Base-by-base conservation (phyloP, 2,888 invertebrate genomes). In the Steinernema carpocapsae region DNA sequence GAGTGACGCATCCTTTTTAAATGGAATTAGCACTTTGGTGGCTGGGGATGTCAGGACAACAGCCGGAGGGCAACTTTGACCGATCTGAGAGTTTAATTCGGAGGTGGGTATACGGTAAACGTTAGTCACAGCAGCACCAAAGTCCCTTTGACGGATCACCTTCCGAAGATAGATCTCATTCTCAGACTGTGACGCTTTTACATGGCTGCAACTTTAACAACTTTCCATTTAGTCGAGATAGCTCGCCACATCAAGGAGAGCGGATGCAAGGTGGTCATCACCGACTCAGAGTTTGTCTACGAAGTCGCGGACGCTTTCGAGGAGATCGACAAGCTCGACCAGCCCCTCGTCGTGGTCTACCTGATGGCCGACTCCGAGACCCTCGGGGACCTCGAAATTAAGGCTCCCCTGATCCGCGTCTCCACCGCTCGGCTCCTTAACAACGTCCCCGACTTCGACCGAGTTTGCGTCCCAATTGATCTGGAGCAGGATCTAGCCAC, bases 401-500 rank as follows among this genome's bases (percentile, higher is more conserved):
- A 19, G 26, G 48, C 43, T 17, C 45, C 17, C 12, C n/a, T 72
- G 12, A 22, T 12, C 72, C 29, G 56, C 26, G 26, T 72, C 17
- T 10, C 29, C 3, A 64, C 29, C 14, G 29, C 24, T 4, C 26
- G 26, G 7, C 64, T 64, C 64, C 32, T 12, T n/a, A 3, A 14
- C 6, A 14, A 64, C 32, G 7, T 10, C 1, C 37, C 29, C 1
- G 29, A 26, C 37, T 37, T 64, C 17, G 29, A 29, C 1, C 4
- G 17, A n/a, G 32, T 64, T n/a, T 32, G 14, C 64, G 32, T 29
- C 29, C 64, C 64, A 6, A 75, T 83, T 12, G 79, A 80, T 43
- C 48, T 75, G 1, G 19, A 74, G 0, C 73, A 75, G 24, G 84
- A 84, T 72, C 71, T 84, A 10, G 48, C 80, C 3, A 72, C 77